Percentiles rank a stretch among this genome's conserved stretches.
phyloP scores from a whole-genome alignment of 1,140 invertebrate genomes.

The Schlechtendalia chinensis region DNA sequence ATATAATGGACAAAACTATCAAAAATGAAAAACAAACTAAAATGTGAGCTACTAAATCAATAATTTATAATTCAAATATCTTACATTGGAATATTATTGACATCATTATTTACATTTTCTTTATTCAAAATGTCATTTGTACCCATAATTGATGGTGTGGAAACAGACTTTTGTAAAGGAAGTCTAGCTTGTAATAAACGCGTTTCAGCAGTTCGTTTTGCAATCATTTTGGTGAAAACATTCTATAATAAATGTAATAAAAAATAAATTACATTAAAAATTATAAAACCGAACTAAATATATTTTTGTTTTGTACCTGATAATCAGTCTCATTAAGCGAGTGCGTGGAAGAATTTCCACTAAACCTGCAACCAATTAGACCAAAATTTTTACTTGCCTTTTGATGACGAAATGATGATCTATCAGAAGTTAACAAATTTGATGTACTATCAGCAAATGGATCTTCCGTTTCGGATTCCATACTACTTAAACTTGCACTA shows the following conservation, averaged over 20 bases:
- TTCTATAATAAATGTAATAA: constrained; percentile 56
- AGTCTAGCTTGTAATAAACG: constrained; percentile 69
- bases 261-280: constrained; percentile 22
- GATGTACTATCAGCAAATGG: constrained; percentile 60
- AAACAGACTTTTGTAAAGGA: constrained; percentile 85
- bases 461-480: constrained; percentile 71
- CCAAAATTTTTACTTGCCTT: constrained; percentile 50
- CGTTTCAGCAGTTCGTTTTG: constrained; percentile 63
- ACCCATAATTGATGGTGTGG: constrained; percentile 82
- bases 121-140: constrained; percentile 31
- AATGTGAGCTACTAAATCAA: background rate
- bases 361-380: constrained; percentile 53
- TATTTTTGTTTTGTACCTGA: constrained; percentile 59
- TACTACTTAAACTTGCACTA: constrained; percentile 70
- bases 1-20: no score
- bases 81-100: constrained; percentile 43
- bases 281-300: no score
- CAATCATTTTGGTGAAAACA: constrained; percentile 63
- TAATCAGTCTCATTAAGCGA: constrained; percentile 81
- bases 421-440: constrained; percentile 57
- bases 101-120: constrained; percentile 43
- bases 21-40: no score
- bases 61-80: background rate
- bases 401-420: constrained; percentile 52
- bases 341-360: constrained; percentile 73